Evolutionary conservation across 2,113 vertebrate species (phyloP), one percentile per base, ranked within the genome.

Genomic region (Nibea coibor): DNA sequence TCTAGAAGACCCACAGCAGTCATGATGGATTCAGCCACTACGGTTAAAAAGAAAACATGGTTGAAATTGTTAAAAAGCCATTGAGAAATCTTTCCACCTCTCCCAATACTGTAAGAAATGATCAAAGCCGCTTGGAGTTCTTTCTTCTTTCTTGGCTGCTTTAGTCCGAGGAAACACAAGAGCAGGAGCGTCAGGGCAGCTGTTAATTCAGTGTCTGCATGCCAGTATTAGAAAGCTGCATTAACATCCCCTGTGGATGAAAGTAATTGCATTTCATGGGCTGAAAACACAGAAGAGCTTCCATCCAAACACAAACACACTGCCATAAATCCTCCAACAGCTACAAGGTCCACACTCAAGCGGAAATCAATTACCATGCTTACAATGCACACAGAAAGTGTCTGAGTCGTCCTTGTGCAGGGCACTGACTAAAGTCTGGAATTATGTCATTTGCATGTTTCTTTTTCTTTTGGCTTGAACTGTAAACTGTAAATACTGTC

Each of bases 251-350:
- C 72, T 28, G 79, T 85, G 89, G 88, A 86, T 85, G 59, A 81
- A 82, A 72, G 88, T 85, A 88, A 91, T 90, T 91, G 89, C 82
- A 85, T 92, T 84, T 87, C 79, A 88, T 89, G 88, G 88, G 47
- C 72, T 81, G 67, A 76, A 86, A 82, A 85, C 89, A 85, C 84
- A 83, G 82, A 90, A 75, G 85, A 86, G 81, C 76, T 76, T 78
- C 82, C 75, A 75, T 59, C 75, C 72, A 84, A 90, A 91, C 73
- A 82, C 82, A 91, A 87, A 82, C 85, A 86, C 82, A 65, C 71
- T 45, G 54, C 58, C 54, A 83, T 89, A 76, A 89, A 86, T 81
- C 81, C 81, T 91, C 68, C 9, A 81, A 84, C 72, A 74, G 78
- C 81, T 68, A 72, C 78, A 68, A 83, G 76, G 82, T 85, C 81